phyloP scores from a whole-genome alignment of 2,888 invertebrate species.

The Chrysodeixis includens region DNA sequence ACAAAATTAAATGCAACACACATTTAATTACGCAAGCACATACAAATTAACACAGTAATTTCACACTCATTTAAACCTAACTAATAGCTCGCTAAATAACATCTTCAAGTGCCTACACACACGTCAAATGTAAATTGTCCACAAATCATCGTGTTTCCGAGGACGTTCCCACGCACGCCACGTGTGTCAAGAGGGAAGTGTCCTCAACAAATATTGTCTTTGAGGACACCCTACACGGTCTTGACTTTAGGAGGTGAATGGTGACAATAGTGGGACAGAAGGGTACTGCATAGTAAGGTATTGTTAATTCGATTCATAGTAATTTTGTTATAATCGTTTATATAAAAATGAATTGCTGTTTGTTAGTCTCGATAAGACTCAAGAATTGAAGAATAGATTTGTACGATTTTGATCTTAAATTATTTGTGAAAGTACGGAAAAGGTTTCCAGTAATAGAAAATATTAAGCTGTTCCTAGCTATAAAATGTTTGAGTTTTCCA shows the following conservation, averaged over 20 bases:
- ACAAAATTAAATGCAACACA: too few species aligned
- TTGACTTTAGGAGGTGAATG: constrained; percentile 78
- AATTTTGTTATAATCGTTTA: constrained; percentile 30
- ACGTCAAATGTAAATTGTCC: constrained; percentile 72
- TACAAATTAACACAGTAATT: too few species aligned
- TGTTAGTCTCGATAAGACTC: too few species aligned
- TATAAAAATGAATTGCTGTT: too few species aligned
- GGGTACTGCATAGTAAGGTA: constrained; percentile 44
- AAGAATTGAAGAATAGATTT: too few species aligned
- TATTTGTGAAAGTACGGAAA: too few species aligned
- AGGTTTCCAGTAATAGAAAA: too few species aligned
- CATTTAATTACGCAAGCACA: too few species aligned
- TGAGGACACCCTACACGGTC: constrained; percentile 81
- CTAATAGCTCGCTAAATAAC: too few species aligned
- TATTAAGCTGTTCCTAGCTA: too few species aligned
- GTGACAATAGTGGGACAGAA: constrained; percentile 59
- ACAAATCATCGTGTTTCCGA: constrained; percentile 80
- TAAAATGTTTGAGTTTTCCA: too few species aligned
- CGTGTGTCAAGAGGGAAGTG: constrained; percentile 79
- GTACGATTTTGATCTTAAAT: too few species aligned
- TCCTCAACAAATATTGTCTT: constrained; percentile 88
- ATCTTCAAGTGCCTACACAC: constrained; percentile 67
- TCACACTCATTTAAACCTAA: constrained; percentile 3
- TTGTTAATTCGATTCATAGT: constrained; percentile 55
- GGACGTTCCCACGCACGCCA: constrained; percentile 81